Percentiles rank a stretch among this genome's conserved stretches.
Evolutionary conservation across 2,888 invertebrate species (phyloP).

Genomic region (Calameuta pallipes): DNA sequence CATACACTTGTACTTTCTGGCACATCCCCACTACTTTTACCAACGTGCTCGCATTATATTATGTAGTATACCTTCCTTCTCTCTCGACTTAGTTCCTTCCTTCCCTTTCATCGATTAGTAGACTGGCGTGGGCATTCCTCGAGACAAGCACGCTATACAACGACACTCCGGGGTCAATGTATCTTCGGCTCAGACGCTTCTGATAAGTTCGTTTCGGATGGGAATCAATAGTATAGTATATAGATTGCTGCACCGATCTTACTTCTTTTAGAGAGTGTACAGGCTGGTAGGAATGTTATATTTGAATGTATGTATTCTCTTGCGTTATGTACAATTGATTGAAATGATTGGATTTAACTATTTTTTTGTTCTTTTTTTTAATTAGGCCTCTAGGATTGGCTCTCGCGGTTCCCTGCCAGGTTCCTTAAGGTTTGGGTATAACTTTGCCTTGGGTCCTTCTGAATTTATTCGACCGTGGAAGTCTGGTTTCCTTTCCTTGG

Average conservation of each 20-base stretch:
- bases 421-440: conserved; percentile 79
- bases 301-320: conserved; percentile 57
- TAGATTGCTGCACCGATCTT: not conserved
- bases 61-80: conserved; percentile 30
- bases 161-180: conserved; percentile 47
- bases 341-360: conserved; percentile 57
- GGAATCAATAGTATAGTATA: not conserved
- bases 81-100: conserved; percentile 9
- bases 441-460: conserved; percentile 73
- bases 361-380: conserved; percentile 4
- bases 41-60: conserved; percentile 52
- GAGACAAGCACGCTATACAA: conserved; percentile 41
- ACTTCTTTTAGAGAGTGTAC: conserved; percentile 45
- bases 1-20: conserved; percentile 61
- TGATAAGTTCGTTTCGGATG: not conserved
- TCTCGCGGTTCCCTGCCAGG: conserved; percentile 66
- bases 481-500: conserved; percentile 70
- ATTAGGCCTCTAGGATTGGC: conserved; percentile 52
- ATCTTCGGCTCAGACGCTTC: conserved; percentile 26
- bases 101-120: conserved; percentile 54
- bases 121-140: conserved; percentile 50
- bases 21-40: conserved; percentile 39
- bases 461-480: conserved; percentile 71
- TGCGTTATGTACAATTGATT: conserved; percentile 36
- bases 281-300: conserved; percentile 53